These are phyloP conservation scores for Hyperoplus lanceolatus DNA, from an alignment of 2,797 vertebrate species.

Conservation along the genomic window DNA sequence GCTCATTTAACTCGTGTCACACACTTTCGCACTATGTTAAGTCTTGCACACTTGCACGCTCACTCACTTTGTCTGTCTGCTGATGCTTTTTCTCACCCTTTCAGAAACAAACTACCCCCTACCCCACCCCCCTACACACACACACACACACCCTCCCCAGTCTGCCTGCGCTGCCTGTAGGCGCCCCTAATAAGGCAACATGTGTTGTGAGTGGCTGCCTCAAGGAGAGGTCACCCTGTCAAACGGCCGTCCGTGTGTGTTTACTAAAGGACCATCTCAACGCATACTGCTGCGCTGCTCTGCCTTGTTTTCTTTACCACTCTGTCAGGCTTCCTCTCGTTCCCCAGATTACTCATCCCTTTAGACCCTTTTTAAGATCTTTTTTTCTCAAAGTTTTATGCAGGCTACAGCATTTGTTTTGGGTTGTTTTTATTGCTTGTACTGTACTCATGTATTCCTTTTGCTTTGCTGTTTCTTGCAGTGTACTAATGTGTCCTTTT, in stretches of 20 bases:
- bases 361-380: too few relatives aligned
- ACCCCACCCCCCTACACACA: background rate
- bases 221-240: conserved; percentile 64
- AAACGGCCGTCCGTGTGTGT: conserved; percentile 50
- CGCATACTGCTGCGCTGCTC: conserved; percentile 38
- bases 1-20: background rate
- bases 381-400: too few relatives aligned
- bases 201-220: conserved; percentile 84
- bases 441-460: too few relatives aligned
- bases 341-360: conserved; percentile 30
- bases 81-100: conserved; percentile 63
- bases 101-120: conserved; percentile 26
- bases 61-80: conserved; percentile 26
- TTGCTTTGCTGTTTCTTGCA: too few relatives aligned
- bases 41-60: conserved; percentile 31
- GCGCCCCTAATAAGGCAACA: conserved; percentile 84
- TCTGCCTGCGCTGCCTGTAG: conserved; percentile 62
- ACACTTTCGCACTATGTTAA: conserved; percentile 6
- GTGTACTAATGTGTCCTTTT: too few relatives aligned
- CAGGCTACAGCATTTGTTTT: too few relatives aligned
- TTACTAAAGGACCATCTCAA: conserved; percentile 66
- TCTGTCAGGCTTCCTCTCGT: conserved; percentile 33
- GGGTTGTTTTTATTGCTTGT: too few relatives aligned
- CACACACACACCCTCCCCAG: conserved; percentile 10
- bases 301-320: conserved; percentile 47